These are phyloP conservation scores for Periophthalmodon schlosseri DNA, from an alignment of 2,113 vertebrate genomes.

Conservation along the genomic window DNA sequence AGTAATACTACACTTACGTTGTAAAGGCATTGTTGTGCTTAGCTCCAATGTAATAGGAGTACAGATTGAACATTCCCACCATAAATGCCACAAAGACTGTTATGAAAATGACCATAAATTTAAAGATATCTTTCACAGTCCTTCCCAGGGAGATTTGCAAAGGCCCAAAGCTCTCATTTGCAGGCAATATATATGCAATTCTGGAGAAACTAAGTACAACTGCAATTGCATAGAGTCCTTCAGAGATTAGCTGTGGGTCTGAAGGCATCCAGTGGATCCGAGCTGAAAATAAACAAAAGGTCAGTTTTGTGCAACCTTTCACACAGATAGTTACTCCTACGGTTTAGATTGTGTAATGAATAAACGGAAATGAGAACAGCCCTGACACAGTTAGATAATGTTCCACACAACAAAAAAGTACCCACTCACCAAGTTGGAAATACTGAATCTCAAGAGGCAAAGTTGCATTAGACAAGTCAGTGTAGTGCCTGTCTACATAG, in stretches of 20 bases:
- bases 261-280: slow-evolving; percentile 92
- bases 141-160: slow-evolving; percentile 95
- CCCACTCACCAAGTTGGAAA: slow-evolving; percentile 86
- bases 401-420: not conserved
- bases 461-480: slow-evolving; percentile 80
- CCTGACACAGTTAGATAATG: slow-evolving; percentile 1
- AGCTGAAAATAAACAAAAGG: slow-evolving; percentile 73
- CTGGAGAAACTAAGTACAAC: slow-evolving; percentile 95
- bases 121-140: slow-evolving; percentile 97
- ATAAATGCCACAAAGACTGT: slow-evolving; percentile 98
- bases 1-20: slow-evolving; percentile 82
- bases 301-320: not conserved
- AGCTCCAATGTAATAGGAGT: slow-evolving; percentile 93
- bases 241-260: slow-evolving; percentile 95
- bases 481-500: slow-evolving; percentile 84
- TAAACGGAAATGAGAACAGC: slow-evolving; percentile 1
- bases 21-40: slow-evolving; percentile 95
- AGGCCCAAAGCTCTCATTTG: slow-evolving; percentile 95
- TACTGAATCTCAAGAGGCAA: slow-evolving; percentile 89
- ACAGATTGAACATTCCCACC: slow-evolving; percentile 98
- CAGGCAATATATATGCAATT: slow-evolving; percentile 94
- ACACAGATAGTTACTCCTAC: slow-evolving; percentile 1
- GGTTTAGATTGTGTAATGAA: not conserved
- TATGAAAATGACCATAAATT: slow-evolving; percentile 98
- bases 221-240: slow-evolving; percentile 95